Conservation (phyloP, 2,113 vertebrate genomes). For the Bubalus kerabau region DNA sequence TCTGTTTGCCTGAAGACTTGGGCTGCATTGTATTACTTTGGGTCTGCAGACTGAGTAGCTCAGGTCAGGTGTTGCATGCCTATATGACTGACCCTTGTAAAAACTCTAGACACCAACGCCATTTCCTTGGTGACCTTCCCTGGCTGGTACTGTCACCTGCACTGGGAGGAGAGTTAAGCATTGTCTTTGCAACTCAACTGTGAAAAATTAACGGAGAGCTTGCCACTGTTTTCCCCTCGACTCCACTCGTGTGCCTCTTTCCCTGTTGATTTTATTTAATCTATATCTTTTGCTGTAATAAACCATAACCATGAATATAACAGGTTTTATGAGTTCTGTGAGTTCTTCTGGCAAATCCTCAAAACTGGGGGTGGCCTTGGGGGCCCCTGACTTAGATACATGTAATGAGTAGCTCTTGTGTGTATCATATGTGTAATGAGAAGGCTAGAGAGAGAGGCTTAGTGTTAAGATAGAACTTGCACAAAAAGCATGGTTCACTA, state of each 20-base stretch:
- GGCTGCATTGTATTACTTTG: background rate
- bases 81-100: background rate
- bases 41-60: background rate
- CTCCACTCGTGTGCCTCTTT: background rate
- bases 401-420: background rate
- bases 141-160: background rate
- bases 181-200: background rate
- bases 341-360: background rate
- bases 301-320: background rate
- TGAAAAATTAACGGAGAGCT: background rate
- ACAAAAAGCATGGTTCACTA: background rate
- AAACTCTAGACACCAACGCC: background rate
- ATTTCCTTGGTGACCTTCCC: background rate
- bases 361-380: background rate
- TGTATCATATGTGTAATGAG: background rate
- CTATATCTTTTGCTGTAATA: background rate
- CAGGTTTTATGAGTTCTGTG: background rate
- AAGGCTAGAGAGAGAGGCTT: background rate
- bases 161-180: background rate
- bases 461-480: background rate
- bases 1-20: background rate
- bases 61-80: background rate
- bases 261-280: conserved; percentile 6
- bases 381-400: too few species aligned
- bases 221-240: background rate